Evolutionary conservation across 2,888 invertebrate species (phyloP), one percentile per base, ranked within the genome.

Genomic region (Nephrotoma guestfalica): DNA sequence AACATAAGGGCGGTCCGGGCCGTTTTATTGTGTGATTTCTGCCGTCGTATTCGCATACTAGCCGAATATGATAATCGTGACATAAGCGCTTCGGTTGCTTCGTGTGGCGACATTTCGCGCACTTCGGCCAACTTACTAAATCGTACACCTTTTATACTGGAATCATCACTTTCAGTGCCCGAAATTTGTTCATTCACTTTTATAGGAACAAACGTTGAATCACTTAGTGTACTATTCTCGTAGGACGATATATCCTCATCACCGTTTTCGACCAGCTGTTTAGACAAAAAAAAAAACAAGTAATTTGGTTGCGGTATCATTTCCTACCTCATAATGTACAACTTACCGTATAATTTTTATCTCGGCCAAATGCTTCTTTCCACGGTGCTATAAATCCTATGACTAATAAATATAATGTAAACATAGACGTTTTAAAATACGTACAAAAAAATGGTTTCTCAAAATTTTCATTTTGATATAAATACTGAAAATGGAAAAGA

Each of bases 381-480:
- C 98, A 97, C 6, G 98, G 96, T 88, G 96, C 95, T 93, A 97
- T 96, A 89, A 98, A 95, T 89, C 97, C 94, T 89, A 98, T 95
- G 83, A 98, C 96, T 89, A 97, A 91, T 88, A 99, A 93, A 92
- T 99, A 99, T 88, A 99, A 92, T 87, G 97, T 95, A 89, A 99
- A 97, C 94, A 99, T 94, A 51, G 97, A 97, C 87, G 98, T 98
- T 92, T 98, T 98, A 87, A 98, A 93, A 91, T 99, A 99, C 30
- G 98, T 98, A 89, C 96, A 96, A 92, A 99, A 97, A 92, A 98
- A 99, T 86, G 99, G 99, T 90, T 98, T 97, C 90, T 97, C 95
- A 90, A 96, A 96, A 87, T 96, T 94, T 90, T 96, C 96, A 92
- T 97, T 95, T 89, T 93, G 93, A 91, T 97, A 97, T 88, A 97